Conservation (phyloP, 2,888 invertebrate genomes). For the Tetanocera ferruginea region DNA sequence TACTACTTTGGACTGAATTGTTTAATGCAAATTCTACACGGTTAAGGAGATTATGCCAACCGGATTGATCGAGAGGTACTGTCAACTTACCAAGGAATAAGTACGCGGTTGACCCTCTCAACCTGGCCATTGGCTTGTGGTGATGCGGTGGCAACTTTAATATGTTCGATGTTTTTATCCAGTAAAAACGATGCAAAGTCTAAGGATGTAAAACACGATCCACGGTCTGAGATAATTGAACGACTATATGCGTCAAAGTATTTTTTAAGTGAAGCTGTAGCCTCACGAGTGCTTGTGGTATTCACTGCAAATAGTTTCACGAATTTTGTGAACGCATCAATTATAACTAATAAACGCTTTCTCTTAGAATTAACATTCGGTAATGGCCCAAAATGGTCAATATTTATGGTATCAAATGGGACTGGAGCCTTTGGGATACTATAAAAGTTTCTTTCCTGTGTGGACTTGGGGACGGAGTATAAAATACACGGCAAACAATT, state of each 20-base stretch:
- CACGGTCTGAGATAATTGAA: constrained; percentile 5
- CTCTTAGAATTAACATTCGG: not conserved
- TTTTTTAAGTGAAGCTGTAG: not conserved
- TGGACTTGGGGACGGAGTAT: not conserved
- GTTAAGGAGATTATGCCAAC: not conserved
- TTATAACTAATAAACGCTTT: not conserved
- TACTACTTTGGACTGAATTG: not conserved
- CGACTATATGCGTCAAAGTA: not conserved
- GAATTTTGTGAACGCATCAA: constrained; percentile 20
- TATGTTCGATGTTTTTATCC: not conserved
- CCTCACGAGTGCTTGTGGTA: not conserved
- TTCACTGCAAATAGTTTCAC: constrained; percentile 21
- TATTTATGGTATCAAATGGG: constrained; percentile 25
- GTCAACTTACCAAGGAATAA: not conserved
- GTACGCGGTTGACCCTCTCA: not conserved
- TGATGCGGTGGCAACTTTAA: not conserved
- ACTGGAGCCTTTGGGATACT: constrained; percentile 32
- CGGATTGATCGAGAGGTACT: not conserved
- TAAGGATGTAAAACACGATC: not conserved
- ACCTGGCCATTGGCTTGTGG: too few species aligned
- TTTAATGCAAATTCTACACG: not conserved
- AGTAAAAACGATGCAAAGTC: not conserved
- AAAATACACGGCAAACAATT: not conserved
- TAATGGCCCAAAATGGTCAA: not conserved
- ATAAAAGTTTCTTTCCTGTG: constrained; percentile 14